Evolutionary conservation across 2,797 vertebrate genomes (phyloP), one percentile per base, ranked within the genome.

Genomic region (Echiichthys vipera): DNA sequence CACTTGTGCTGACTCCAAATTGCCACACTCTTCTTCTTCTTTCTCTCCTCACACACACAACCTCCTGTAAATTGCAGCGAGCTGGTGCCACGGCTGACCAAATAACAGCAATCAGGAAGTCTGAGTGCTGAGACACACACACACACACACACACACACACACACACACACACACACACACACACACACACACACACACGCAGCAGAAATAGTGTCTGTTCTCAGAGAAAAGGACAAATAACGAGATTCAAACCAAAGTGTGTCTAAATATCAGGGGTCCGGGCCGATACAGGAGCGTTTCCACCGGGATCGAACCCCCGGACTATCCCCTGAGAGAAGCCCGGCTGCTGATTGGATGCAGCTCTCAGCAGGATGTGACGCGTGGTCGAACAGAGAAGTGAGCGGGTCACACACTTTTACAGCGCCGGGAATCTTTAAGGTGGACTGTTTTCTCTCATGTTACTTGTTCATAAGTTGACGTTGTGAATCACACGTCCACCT

Each of bases 21-120:
- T 91, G 88, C 85, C 57, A 70, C 57, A 72, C 78, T 86, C 74
- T 54, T 84, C 83, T 63, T 29, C 73, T 57, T 61, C 55, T 45
- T 39, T 40, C 56, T 54, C 51, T 25, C 43, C 71, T 55, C 42
- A 62, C 74, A 64, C 53, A 39, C 50, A 71, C 71, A 80, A 12
- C 32, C 58, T 77, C 72, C 74, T 39, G 76, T 86, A 86, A 89
- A 92, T 87, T 87, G 85, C 88, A 84, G 86, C 43, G 51, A 85
- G 88, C 55, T 59, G 80, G 74, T 87, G 83, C 80, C 81, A 80
- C 71, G 79, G 82, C 72, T 86, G 88, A 87, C 83, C 88, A 91
- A 91, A 92, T 90, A 88, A 83, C 87, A 85, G 89, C 86, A 90
- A 91, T 89, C 86, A 90, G 74, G 80, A 90, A 81, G 85, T 82